phyloP scores from a whole-genome alignment of 1,140 invertebrate species.

The Plodia interpunctella region DNA sequence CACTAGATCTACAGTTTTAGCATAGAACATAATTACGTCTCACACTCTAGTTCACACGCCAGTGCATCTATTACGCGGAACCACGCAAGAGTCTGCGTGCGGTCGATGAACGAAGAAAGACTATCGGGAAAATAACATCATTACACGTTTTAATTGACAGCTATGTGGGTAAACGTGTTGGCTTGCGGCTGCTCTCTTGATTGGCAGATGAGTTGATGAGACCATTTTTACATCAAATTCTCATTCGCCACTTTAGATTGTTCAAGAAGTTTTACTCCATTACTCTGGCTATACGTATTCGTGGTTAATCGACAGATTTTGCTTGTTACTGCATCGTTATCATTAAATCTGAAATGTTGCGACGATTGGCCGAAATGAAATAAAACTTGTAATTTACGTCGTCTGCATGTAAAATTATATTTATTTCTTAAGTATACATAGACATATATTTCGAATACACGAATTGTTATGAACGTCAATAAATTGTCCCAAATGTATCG shows the following conservation, averaged over 20 bases:
- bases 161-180: neutral
- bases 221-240: neutral
- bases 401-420: too few species aligned
- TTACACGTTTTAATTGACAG: slow-evolving; percentile 1
- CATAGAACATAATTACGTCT: slow-evolving; percentile 22
- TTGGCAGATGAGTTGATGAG: neutral
- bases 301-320: too few species aligned
- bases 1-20: neutral
- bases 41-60: slow-evolving; percentile 65
- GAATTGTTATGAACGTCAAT: neutral
- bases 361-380: too few species aligned
- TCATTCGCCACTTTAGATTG: neutral
- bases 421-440: too few species aligned
- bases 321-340: too few species aligned
- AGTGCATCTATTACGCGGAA: slow-evolving; percentile 23
- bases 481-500: neutral
- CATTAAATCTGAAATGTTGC: too few species aligned
- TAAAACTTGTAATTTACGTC: too few species aligned
- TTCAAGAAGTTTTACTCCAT: too few species aligned
- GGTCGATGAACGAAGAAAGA: slow-evolving; percentile 18
- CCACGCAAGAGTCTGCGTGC: slow-evolving; percentile 32
- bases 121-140: slow-evolving; percentile 1
- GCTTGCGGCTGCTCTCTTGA: slow-evolving; percentile 1
- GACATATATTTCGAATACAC: neutral
- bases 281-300: too few species aligned